Base-by-base conservation (phyloP, 2,797 vertebrate species). In the Microctenopoma steveboyesi region DNA sequence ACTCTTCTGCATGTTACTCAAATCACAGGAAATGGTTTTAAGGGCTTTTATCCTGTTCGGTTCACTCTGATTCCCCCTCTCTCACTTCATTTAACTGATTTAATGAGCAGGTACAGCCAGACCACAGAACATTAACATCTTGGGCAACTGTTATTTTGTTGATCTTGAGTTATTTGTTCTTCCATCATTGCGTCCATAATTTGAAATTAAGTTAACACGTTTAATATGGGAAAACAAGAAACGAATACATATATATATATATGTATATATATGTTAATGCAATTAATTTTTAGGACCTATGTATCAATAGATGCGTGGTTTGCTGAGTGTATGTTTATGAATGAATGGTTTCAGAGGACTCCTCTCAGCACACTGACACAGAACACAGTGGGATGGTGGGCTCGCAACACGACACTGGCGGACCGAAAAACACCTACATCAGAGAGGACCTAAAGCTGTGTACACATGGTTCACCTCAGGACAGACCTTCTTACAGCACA, bases 31-130 rank as follows among this genome's bases (percentile, higher is more conserved):
- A 94, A 89, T 87, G 83, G 78, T 89, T 91, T 91, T 77, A 87
- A 87, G 78, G 83, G 77, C 64, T 75, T 79, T 81, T 83, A 86
- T 88, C 85, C 84, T 16, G 70, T 88, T 92, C 56, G 72, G 74
- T 90, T 92, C 87, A 91, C 86, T 87, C 91, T 83, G 87, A 88
- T 90, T 91, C 83, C 85, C 75, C 82, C 83, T 91, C 90, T 94
- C 88, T 93, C 93, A 94, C 93, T 94, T 94, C 93, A 95, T 93
- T 95, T 93, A 92, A 94, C 93, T 92, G 89, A 93, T 93, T 93
- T 94, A 95, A 95, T 94, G 93, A 94, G 93, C 91, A 86, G 85
- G 76, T 89, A 83, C 69, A 79, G 89, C 66, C 85, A 82, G 85
- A 83, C 70, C 65, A 78, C 61, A 35, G 46, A 81, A 82, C 77